phyloP scores from a whole-genome alignment of 1,140 invertebrate genomes.

The Heliothis subflexa region DNA sequence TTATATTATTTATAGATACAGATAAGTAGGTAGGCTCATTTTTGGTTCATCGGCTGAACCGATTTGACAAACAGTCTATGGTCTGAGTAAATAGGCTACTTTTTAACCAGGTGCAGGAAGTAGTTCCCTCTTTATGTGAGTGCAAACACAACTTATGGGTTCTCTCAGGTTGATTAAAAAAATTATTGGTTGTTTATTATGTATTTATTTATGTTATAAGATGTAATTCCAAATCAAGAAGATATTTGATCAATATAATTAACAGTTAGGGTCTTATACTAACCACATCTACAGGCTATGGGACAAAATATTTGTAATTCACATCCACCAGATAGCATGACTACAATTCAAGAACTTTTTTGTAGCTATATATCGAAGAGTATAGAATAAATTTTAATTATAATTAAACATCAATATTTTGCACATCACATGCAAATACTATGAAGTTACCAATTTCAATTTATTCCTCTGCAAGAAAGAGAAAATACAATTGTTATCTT shows the following conservation, averaged over 20 bases:
- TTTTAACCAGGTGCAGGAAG: too few species aligned
- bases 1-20: too few species aligned
- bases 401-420: conserved; percentile 25
- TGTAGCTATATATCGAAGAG: conserved; percentile 22
- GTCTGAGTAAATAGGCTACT: too few species aligned
- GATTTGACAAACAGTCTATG: too few species aligned
- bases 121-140: too few species aligned
- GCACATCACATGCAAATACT: conserved; percentile 13
- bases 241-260: conserved; percentile 12
- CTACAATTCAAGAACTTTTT: conserved; percentile 13
- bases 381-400: conserved; percentile 21
- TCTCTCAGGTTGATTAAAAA: not conserved
- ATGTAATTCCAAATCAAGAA: conserved; percentile 19
- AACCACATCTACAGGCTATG: conserved; percentile 6
- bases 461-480: conserved; percentile 28
- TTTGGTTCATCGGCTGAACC: not conserved
- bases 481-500: conserved; percentile 34
- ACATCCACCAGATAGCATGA: not conserved
- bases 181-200: not conserved
- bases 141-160: not conserved
- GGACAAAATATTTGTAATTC: not conserved
- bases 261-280: conserved; percentile 14
- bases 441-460: conserved; percentile 31
- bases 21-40: not conserved
- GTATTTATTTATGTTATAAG: conserved; percentile 11